Percentiles rank a stretch among this genome's conserved stretches.
These are phyloP conservation scores for Propithecus deckenii DNA, from an alignment of 2,797 vertebrate genomes.

Conservation along the genomic window DNA sequence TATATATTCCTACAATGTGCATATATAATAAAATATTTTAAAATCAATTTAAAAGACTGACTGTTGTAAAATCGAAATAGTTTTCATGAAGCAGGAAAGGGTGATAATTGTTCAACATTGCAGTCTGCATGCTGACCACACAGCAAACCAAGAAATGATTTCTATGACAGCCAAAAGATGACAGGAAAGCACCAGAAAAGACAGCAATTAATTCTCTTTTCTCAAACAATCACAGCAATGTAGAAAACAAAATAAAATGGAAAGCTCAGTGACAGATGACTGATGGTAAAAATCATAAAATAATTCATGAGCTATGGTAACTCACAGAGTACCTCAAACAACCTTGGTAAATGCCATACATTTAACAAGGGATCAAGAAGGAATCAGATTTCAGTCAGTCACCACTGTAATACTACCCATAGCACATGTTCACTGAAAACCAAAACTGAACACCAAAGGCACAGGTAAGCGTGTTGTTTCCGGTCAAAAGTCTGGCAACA, in stretches of 20 bases:
- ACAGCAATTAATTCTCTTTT: background rate
- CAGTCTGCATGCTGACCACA: background rate
- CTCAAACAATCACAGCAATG: background rate
- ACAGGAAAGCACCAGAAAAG: background rate
- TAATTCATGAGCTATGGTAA: background rate
- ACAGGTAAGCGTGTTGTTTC: fast-evolving
- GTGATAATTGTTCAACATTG: background rate
- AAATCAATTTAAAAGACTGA: background rate
- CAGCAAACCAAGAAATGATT: background rate
- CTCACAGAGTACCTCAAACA: background rate
- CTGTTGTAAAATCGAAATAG: background rate
- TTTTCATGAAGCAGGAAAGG: no score
- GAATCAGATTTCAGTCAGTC: background rate
- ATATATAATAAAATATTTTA: background rate
- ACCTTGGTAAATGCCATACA: background rate
- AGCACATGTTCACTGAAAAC: background rate
- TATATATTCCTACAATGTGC: background rate
- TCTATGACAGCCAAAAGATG: background rate
- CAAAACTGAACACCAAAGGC: background rate
- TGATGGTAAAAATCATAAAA: background rate
- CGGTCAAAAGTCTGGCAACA: background rate
- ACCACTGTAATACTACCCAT: fast-evolving
- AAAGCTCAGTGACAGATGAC: background rate
- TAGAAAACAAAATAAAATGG: background rate
- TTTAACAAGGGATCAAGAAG: background rate